Base-by-base conservation (phyloP, 1,140 invertebrate genomes). In the Aphaenogaster ashmeadi region DNA sequence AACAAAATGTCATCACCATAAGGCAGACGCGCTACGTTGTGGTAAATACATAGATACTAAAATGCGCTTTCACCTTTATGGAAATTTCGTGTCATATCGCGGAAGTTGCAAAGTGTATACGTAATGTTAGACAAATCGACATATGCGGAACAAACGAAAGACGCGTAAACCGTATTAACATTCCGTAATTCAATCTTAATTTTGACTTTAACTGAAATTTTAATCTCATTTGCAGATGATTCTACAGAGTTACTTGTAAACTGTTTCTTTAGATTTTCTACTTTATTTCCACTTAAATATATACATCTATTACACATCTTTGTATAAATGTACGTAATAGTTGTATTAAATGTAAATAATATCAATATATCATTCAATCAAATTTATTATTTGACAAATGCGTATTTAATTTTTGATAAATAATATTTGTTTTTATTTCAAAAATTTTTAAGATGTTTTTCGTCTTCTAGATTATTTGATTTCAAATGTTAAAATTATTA, bases 1-100 rank as follows among this genome's bases (percentile, higher is more conserved):
- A 87, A 74, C 64, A 52, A 66, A 80, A 47, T 75, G 88, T 88
- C 84, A 77, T 89, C 89, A 77, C 89, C 90, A 90, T 91, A 87
- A 90, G 83, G 88, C 27, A 38, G 33, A 47, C 66, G 67, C 80
- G 85, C 60, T 66, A 44, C 44, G 41, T 87, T 44, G 41, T 54
- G 56, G 4, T 83, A 67, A 72, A 62, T 50, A 66, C 44, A 38
- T 74, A 44, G n/a, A 56, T 50, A 69, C 38, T 27, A 77, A 84
- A 77, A 41, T 78, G 71, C 58, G 64, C 18, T 58, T 86, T 78
- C 47, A 83, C 74, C 89, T 90, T 86, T 91, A 91, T 91, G 90
- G 89, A 91, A 91, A 91, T 91, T 91, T 80, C 15, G 11, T 38
- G 47, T 56, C 38, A 27, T 74, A 81, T 36, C 56, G 50, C 50